Base-by-base conservation (phyloP, 2,797 vertebrate species). In the Phrynocephalus guinanensis region DNA sequence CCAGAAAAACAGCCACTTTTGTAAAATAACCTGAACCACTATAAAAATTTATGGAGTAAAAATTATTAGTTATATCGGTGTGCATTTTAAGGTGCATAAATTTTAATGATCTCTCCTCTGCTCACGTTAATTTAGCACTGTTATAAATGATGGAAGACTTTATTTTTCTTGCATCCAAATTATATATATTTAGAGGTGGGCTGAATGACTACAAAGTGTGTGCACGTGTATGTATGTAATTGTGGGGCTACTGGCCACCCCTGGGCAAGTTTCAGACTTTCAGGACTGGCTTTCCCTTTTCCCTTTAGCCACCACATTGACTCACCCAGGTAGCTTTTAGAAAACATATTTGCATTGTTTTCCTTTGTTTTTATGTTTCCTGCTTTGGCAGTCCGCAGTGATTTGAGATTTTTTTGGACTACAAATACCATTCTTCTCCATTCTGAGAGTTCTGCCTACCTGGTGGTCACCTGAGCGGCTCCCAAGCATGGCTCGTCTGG, bases 41-140 rank as follows among this genome's bases (percentile, higher is more conserved):
- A 0, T 50, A 44, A 18, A 78, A 90, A 3, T 70, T 70, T 1
- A 1, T 0, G 7, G 50, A 0, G 20, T 33, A 81, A 76, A 28
- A 81, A n/a, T 68, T 85, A 5, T 0, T 0, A 11, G 48, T 81
- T 26, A 11, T 0, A 0, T 71, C 24, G 60, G 2, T 88, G 30
- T 91, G 76, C 89, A 73, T 88, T 91, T 90, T 60, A 48, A 79
- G 90, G 91, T 86, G 89, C 80, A 79, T 20, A 83, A 63, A 80
- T 50, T 83, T 9, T 50, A 30, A 75, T 6, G 2, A 0, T 88
- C 82, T 84, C 72, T 84, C 72, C 79, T 90, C n/a, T 82, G 38
- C 73, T 78, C 91, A 66, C 86, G 68, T 85, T 48, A 73, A 63
- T 88, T 77, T 63, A 89, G 10, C 11, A 6, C 38, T 71, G 83